Base-by-base conservation (phyloP, 64 coral and sea anemone genomes). In the Platygyra sinensis region DNA sequence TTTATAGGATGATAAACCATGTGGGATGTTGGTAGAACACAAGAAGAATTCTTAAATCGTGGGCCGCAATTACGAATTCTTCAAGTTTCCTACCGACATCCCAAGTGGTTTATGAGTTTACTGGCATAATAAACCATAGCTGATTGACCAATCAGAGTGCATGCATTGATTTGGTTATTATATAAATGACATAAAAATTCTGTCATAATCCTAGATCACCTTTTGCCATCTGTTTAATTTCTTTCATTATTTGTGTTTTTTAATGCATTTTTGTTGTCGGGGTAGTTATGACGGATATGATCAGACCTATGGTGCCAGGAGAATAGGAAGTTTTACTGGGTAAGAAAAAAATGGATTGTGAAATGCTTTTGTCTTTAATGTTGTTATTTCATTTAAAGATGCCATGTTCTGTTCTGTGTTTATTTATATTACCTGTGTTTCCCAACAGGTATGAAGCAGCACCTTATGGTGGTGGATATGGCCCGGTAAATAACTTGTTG, bases 291-390 rank as follows among this genome's bases (percentile, higher is more conserved):
- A 85, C 14, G 81, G 81, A 27, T 85, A 85, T 28, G 81, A 85
- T 16, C 81, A 85, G 81, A 85, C 81, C 13, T 85, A 85, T 17
- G 81, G 62, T n/a, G 81, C 63, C 10, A 85, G 81, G 36, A 85
- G 81, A 85, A 85, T 85, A 85, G 81, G 81, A 50, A n/a, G 63
- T 51, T 85, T 71, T 52, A 81, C 79, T 24, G 81, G 81, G 81
- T 85, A 71, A 83, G 62, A 30, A 19, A 50, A 25, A 6, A 50
- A 10, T 49, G 17, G 20, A 19, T 10, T 77, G 16, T 50, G 20
- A 22, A 57, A 15, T 57, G 54, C 19, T 17, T 42, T n/a, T 50
- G 25, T 20, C n/a, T 38, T 38, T 19, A 8, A 8, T 11, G 22
- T 7, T 69, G n/a, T 69, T 12, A 27, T 27, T 27, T 8, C 8